A percentile compares a stretch with the other conserved stretches of the same genome.
Conservation (phyloP, 2,888 invertebrate genomes). For the Kuschelorhynchus macadamiae region DNA sequence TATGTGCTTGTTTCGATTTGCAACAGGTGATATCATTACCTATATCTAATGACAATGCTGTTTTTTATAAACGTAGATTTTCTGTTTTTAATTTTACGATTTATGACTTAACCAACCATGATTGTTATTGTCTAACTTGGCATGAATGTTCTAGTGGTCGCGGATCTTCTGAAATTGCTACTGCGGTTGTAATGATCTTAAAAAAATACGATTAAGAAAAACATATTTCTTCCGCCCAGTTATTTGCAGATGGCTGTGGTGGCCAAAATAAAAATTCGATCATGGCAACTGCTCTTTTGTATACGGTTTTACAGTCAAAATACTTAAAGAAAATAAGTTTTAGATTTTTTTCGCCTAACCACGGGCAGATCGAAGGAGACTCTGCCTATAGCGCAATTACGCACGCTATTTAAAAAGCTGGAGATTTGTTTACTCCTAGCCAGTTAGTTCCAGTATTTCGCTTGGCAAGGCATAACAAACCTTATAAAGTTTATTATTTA, state of each 20-base stretch:
- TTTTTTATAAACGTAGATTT: slow-evolving; percentile 23
- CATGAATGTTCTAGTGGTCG: slow-evolving; percentile 13
- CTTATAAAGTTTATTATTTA: slow-evolving; percentile 16
- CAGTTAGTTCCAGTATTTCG: slow-evolving; percentile 18
- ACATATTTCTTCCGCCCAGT: neutral
- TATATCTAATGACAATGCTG: too few relatives aligned
- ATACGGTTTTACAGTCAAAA: slow-evolving; percentile 12
- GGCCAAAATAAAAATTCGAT: slow-evolving; percentile 30
- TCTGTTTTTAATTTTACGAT: slow-evolving; percentile 26
- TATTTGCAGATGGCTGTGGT: slow-evolving; percentile 32
- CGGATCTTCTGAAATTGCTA: slow-evolving; percentile 23
- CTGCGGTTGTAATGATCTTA: slow-evolving; percentile 5
- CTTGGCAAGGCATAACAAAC: slow-evolving; percentile 22
- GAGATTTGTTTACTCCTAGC: slow-evolving; percentile 17
- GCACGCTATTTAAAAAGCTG: slow-evolving; percentile 24
- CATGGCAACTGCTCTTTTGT: slow-evolving; percentile 20
- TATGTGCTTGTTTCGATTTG: slow-evolving; percentile 26
- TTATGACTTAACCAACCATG: slow-evolving; percentile 16
- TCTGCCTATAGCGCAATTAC: slow-evolving; percentile 9
- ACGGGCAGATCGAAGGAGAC: slow-evolving; percentile 22
- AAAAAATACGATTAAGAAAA: slow-evolving; percentile 14
- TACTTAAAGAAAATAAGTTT: slow-evolving; percentile 16
- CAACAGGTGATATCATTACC: slow-evolving; percentile 33
- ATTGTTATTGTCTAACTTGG: slow-evolving; percentile 30
- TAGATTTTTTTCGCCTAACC: slow-evolving; percentile 25